Base-by-base conservation (phyloP, 2,113 vertebrate genomes). In the Leucoraja erinaceus region DNA sequence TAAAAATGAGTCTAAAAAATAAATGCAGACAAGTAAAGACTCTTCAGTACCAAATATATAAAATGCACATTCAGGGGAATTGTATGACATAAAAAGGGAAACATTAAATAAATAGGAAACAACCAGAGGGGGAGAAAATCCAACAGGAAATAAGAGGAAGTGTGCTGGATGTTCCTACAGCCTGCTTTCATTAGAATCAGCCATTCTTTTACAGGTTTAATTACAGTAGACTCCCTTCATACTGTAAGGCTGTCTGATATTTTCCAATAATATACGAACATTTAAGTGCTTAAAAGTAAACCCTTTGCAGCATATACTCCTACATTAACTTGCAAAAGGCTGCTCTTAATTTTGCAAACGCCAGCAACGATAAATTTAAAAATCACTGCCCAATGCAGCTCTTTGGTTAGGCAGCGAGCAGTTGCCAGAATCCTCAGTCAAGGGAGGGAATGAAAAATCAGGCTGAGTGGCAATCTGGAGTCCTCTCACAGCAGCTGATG, bases 131-230 rank as follows among this genome's bases (percentile, higher is more conserved):
- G 28, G 18, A 68, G 38, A 91, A 91, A 91, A 91, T 72, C 83
- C 83, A 86, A 72, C 63, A 70, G 68, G 88, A 91, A 91, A 91
- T 22, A 72, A 91, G 66, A 91, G 88, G 88, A 91, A 90, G 63
- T 90, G 86, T 90, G 86, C 68, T 31, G 61, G 86, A 68, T 72
- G 31, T 72, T 70, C 88, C 63, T 47, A 91, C 88, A 91, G 88
- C 66, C 88, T 91, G 88, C 63, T 91, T 72, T 91, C 88, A 91
- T 91, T 91, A 91, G 88, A 72, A 91, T 91, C 66, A 68, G 88
- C 33, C 18, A 18, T 72, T 91, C 88, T 47, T 91, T 91, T 72
- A 68, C 61, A 91, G 88, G 88, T 91, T 91, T 91, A 91, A 91
- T 86, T 86, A 86, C 83, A 31, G 83, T 86, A 63, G 83, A n/a